Evolutionary conservation across 2,113 vertebrate genomes (phyloP), one percentile per base, ranked within the genome.

Genomic region (Peromyscus leucopus): DNA sequence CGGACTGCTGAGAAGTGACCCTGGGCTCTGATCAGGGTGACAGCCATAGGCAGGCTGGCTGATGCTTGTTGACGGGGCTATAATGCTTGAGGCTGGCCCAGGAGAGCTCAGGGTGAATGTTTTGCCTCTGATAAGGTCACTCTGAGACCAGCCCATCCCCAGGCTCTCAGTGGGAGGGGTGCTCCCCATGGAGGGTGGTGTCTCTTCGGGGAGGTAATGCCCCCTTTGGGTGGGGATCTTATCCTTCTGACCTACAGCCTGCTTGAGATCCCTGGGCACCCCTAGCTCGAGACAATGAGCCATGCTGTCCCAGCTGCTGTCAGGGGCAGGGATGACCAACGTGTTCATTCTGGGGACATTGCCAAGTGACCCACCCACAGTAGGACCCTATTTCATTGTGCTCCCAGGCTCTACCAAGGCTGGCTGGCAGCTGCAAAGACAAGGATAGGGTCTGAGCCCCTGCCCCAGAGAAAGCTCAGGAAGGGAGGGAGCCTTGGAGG

Each of bases 321-420:
- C 11, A 6, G 15, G 11, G 22, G 19, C 39, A 42, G 0, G 51
- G 75, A 15, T 1, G 24, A 2, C 72, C 19, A 0, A 15, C 6
- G 3, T 42, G 42, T 28, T 51, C 1, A 0, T 10, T 28, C 0
- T 1, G 51, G 3, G 26, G 33, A 95, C 95, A 95, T 96, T 86
- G 39, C 89, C 75, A 51, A 46, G 46, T 0, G 2, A 96, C 88
- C 7, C 1, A 1, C 0, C 0, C 46, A 13, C 3, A 93, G 96
- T 36, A 39, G 93, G 78, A 42, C 65, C 85, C 74, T 76, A 48
- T 94, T 97, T 97, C 97, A 84, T 96, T 78, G 97, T 95, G 89
- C 15, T 72, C 57, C 90, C 82, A n/a, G 92, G 93, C 95, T 95
- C 46, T 84, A 33, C 74, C 75, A 36, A 86, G 46, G 39, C 65